These are phyloP conservation scores for Cyanocitta stelleri DNA, from an alignment of 2,113 vertebrate species.

Conservation along the genomic window DNA sequence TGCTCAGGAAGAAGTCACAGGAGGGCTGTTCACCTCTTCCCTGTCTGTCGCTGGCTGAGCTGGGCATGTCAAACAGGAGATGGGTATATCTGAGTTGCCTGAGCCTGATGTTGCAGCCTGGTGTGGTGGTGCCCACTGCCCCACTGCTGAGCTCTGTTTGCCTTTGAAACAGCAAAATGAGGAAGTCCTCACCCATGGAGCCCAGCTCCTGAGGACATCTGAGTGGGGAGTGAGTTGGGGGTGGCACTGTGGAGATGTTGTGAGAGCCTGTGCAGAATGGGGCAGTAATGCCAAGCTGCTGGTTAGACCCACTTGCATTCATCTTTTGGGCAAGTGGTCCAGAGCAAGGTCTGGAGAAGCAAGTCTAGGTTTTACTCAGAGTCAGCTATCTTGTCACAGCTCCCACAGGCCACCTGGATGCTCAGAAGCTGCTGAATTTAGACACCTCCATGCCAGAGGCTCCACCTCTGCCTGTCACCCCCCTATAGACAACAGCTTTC, in stretches of 20 bases:
- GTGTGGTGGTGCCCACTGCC: background rate
- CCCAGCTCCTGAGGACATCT: background rate
- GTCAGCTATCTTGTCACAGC: background rate
- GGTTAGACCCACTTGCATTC: background rate
- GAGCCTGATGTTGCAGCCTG: background rate
- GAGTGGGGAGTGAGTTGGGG: background rate
- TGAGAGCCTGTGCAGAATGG: background rate
- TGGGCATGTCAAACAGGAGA: background rate
- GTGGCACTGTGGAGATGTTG: background rate
- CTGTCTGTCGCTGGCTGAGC: background rate
- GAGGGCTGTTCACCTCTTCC: fast-evolving
- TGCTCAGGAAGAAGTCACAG: background rate
- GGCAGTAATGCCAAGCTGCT: background rate
- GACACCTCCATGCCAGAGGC: background rate
- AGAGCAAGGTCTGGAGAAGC: background rate
- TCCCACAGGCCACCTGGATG: background rate
- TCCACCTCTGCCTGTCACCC: background rate
- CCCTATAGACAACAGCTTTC: background rate
- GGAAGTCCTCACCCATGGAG: background rate
- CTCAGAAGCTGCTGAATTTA: background rate
- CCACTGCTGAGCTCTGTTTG: background rate
- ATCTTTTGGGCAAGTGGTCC: fast-evolving
- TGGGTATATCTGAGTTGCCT: fast-evolving
- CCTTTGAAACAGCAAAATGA: background rate
- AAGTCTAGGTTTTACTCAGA: background rate